phyloP scores from a whole-genome alignment of 2,113 vertebrate genomes.

The Nothobranchius furzeri region DNA sequence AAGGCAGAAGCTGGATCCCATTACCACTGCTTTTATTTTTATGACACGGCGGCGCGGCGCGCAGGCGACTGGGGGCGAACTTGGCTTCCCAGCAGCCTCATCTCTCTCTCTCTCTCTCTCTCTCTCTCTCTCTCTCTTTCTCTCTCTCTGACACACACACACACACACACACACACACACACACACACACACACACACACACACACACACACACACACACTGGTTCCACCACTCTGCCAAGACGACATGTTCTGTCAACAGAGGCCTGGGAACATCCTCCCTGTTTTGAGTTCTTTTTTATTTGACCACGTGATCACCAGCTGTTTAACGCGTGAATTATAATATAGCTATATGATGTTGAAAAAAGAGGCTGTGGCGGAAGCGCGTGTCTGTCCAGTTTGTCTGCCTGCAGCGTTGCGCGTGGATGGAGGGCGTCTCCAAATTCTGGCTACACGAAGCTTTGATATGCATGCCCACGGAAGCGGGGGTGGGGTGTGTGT shows the following conservation, averaged over 20 bases:
- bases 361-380: too few species aligned
- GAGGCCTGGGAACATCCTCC: constrained; percentile 29
- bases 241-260: constrained; percentile 53
- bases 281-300: constrained; percentile 1
- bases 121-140: too few species aligned
- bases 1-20: constrained; percentile 64
- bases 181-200: constrained; percentile 8
- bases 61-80: constrained; percentile 47
- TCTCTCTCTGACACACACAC: constrained; percentile 13
- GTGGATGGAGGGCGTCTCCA: constrained; percentile 23
- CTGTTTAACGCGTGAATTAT: too few species aligned
- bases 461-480: constrained; percentile 29
- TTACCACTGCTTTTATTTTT: constrained; percentile 74
- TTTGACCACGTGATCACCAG: background rate
- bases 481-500: constrained; percentile 39
- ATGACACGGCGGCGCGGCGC: constrained; percentile 51
- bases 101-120: background rate
- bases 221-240: constrained; percentile 43
- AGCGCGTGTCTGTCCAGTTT: too few species aligned
- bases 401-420: constrained; percentile 13
- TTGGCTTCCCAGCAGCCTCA: constrained; percentile 32
- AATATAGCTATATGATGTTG: too few species aligned
- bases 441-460: background rate
- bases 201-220: constrained; percentile 18
- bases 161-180: constrained; percentile 20